phyloP scores from a whole-genome alignment of 2,888 invertebrate species.

The Athripsodes cinereus region DNA sequence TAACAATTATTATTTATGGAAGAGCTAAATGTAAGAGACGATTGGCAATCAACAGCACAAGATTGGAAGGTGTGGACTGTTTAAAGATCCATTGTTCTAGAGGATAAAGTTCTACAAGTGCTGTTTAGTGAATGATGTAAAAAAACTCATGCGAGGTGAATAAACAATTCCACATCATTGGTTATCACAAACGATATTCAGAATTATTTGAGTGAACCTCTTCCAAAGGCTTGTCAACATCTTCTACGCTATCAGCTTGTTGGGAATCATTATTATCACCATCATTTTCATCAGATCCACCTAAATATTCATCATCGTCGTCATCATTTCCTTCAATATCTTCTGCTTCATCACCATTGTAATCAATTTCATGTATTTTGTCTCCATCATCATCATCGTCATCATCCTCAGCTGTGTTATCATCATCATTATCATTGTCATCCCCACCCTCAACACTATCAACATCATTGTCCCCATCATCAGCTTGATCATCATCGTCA shows the following conservation, averaged over 20 bases:
- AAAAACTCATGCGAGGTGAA: too few relatives aligned
- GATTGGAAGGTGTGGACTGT: too few relatives aligned
- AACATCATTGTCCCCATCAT: conserved; percentile 30
- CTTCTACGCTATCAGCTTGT: conserved; percentile 29
- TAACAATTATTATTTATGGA: too few relatives aligned
- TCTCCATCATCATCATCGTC: conserved; percentile 32
- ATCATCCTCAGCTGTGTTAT: conserved; percentile 33
- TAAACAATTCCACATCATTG: too few relatives aligned
- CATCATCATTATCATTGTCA: conserved; percentile 32
- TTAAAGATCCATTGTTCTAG: too few relatives aligned
- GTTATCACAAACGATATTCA: too few relatives aligned
- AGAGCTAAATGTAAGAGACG: too few relatives aligned
- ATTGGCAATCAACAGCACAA: too few relatives aligned
- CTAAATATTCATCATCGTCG: conserved; percentile 30
- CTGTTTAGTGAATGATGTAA: too few relatives aligned
- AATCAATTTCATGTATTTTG: conserved; percentile 37
- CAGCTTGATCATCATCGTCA: conserved; percentile 27
- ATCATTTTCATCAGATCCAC: conserved; percentile 32
- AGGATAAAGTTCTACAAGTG: too few relatives aligned
- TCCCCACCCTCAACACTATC: conserved; percentile 31
- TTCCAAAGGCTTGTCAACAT: conserved; percentile 42
- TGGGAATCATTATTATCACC: conserved; percentile 33
- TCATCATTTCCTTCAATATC: conserved; percentile 31
- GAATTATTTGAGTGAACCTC: conserved; percentile 39
- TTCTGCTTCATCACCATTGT: conserved; percentile 38